Evolutionary conservation across 2,113 vertebrate genomes (phyloP), one percentile per base, ranked within the genome.

Genomic region (Gallinago undulata): DNA sequence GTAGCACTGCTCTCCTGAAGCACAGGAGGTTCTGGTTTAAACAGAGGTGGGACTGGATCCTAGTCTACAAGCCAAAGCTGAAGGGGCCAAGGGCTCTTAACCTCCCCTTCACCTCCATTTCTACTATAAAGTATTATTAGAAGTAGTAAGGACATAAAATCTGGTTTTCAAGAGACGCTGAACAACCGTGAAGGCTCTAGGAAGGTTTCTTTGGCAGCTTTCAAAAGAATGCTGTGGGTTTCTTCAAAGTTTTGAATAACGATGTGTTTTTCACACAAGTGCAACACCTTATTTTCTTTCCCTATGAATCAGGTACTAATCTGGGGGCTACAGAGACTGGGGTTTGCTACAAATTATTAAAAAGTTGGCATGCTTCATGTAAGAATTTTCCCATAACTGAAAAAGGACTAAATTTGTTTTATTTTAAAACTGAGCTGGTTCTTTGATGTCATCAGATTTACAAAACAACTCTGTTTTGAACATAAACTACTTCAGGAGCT

Each of bases 391-490:
- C 68, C n/a, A 33, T 53, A 83, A 80, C 0, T 74, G 41, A 79
- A 62, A 87, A 82, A 76, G 19, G 6, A 41, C 37, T 55, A 50
- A 47, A 21, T 53, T 23, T 66, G 55, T 66, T 93, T 84, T 21
- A 9, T 48, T 91, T 83, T 41, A 50, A 91, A 83, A 62, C 39
- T 7, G 37, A 69, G 30, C 2, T 1, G 2, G 22, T 66, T 43
- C 82, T 73, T 85, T 76, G 17, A 47, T 84, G 80, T 51, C n/a
- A 33, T 55, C 50, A 59, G 63, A 74, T 88, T 85, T 93, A 88
- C 70, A 62, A 83, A 96, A 50, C 78, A 91, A 39, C 50, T 12
- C 6, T 84, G 50, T 85, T 94, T 90, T 53, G 55, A 91, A 27
- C 50, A 85, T 9, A 89, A 91, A 66, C 57, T 62, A 3, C 45